Conservation (phyloP, 2,797 vertebrate genomes). For the Liasis olivaceus region DNA sequence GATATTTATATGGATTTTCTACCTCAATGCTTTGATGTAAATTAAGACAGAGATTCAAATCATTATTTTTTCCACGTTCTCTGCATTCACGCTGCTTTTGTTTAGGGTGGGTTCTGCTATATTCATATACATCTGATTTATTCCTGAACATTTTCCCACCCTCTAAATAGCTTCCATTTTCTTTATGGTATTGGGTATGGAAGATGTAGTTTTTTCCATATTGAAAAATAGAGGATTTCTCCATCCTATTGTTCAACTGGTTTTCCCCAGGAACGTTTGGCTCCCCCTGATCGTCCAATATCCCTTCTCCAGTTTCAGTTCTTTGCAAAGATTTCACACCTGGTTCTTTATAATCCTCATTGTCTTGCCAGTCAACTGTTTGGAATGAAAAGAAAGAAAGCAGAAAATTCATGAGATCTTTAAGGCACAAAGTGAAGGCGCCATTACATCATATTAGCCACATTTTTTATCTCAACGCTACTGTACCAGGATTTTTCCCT, state of each 20-base stretch:
- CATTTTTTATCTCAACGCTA: neutral
- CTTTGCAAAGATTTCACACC: neutral
- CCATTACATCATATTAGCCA: neutral
- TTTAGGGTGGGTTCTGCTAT: neutral
- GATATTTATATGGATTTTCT: neutral
- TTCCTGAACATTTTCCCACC: neutral
- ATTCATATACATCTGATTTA: neutral
- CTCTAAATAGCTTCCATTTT: neutral
- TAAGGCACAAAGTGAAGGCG: neutral
- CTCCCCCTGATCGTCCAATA: neutral
- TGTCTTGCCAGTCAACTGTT: neutral
- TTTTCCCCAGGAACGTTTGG: neutral
- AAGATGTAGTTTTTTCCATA: neutral
- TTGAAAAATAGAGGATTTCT: neutral
- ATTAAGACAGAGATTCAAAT: neutral
- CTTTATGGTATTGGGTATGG: neutral
- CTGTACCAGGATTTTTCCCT: neutral
- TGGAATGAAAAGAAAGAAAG: neutral
- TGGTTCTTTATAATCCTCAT: neutral
- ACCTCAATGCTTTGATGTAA: neutral
- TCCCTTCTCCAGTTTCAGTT: neutral
- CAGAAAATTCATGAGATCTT: neutral
- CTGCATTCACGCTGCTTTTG: neutral
- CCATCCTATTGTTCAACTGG: neutral
- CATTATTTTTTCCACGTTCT: neutral